Evolutionary conservation across 2,113 vertebrate species (phyloP), one percentile per base, ranked within the genome.

Genomic region (Pagrus major): DNA sequence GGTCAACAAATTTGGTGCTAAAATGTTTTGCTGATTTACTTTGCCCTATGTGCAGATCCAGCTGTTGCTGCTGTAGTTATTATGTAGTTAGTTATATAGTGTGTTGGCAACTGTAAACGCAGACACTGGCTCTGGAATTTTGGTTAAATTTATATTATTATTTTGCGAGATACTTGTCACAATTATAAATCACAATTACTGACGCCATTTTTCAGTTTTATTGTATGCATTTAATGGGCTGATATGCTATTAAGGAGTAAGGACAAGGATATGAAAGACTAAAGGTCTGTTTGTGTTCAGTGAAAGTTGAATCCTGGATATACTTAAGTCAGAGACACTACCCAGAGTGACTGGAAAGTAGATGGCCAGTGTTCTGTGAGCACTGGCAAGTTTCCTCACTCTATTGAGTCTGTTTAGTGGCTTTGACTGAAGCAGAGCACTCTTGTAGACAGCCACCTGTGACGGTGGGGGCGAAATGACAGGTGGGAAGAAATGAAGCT

Each of bases 211-310:
- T 41, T 27, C 37, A 10, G 8, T 27, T 42, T 64, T 29, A 10
- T 29, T 18, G 15, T 33, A 10, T 47, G 20, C 39, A 29, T 6
- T 27, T 37, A 16, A 20, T 29, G 15, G 33, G 9, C 8, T 21
- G 20, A 49, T 39, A 3, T 60, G n/a, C 6, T 47, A 7, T 63
- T n/a, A n/a, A n/a, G n/a, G n/a, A n/a, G n/a, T 37, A 37, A 49
- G 61, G 63, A 29, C 35, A n/a, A 39, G 27, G 67, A 56, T 31
- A 10, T 75, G 75, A 78, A 60, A n/a, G 37, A 31, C 35, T 64
- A n/a, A 65, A 54, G 42, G 42, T 58, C n/a, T 75, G 67, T 66
- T 71, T 67, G 76, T 65, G 18, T 71, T 61, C 1, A 56, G 33
- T 39, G 18, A 44, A 66, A 71, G 55, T 71, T 63, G 23, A 72